Evolutionary conservation across 2,888 invertebrate species (phyloP).

Genomic region (Amphimallon solstitiale): DNA sequence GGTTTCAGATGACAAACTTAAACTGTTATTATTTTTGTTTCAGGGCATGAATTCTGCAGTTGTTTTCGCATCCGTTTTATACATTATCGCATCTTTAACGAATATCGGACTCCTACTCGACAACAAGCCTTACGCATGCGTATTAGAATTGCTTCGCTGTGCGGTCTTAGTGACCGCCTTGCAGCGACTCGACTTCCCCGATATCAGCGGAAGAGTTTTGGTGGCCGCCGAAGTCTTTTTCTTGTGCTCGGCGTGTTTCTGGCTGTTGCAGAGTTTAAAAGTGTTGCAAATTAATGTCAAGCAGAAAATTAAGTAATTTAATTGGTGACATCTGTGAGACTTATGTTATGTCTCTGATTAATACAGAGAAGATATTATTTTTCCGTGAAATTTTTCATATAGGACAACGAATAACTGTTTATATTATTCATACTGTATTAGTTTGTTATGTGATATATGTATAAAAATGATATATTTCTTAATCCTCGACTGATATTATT

Average conservation of each 20-base stretch:
- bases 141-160: constrained; percentile 74
- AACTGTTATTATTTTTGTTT: not conserved
- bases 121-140: constrained; percentile 69
- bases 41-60: constrained; percentile 72
- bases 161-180: constrained; percentile 67
- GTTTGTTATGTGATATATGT: constrained; percentile 16
- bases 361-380: no score
- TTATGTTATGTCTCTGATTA: no score
- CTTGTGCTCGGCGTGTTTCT: constrained; percentile 70
- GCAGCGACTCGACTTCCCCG: constrained; percentile 61
- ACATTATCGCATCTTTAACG: constrained; percentile 75
- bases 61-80: constrained; percentile 69
- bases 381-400: no score
- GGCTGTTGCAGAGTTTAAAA: constrained; percentile 71
- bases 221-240: constrained; percentile 69
- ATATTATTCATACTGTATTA: constrained; percentile 3
- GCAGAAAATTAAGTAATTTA: constrained; percentile 30
- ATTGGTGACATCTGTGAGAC: no score
- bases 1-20: not conserved
- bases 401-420: not conserved
- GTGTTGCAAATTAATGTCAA: constrained; percentile 68
- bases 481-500: constrained; percentile 32
- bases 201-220: constrained; percentile 60
- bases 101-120: constrained; percentile 79
- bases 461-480: not conserved